Percentiles rank a stretch among this genome's conserved stretches.
Conservation (phyloP, 2,888 invertebrate species). For the Drosophila lacicola region DNA sequence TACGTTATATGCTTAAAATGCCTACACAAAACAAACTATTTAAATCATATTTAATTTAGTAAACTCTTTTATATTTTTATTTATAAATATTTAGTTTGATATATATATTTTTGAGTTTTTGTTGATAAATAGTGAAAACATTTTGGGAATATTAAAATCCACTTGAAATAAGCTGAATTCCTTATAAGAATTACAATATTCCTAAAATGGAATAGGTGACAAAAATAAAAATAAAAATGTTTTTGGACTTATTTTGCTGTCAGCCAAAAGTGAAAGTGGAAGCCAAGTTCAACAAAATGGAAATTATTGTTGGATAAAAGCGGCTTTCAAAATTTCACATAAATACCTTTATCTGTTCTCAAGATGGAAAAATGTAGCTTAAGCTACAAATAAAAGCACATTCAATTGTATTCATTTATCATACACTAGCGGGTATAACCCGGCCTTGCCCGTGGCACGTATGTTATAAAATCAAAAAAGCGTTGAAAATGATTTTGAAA, state of each 20-base stretch:
- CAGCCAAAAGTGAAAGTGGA: constrained; percentile 35
- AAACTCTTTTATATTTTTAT: no score
- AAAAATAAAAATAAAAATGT: not conserved
- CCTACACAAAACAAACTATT: no score
- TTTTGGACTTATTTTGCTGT: constrained; percentile 17
- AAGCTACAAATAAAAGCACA: no score
- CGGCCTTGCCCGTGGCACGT: no score
- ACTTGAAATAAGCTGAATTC: constrained; percentile 6
- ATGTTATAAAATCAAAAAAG: no score
- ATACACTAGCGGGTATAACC: no score
- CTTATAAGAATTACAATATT: constrained; percentile 22
- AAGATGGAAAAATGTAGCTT: not conserved
- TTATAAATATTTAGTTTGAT: not conserved
- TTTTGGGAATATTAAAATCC: constrained; percentile 10
- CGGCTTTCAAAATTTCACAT: not conserved
- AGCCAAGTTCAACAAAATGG: not conserved
- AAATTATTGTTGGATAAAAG: constrained; percentile 3
- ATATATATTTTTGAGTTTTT: not conserved
- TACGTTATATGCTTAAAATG: no score
- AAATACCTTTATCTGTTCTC: not conserved
- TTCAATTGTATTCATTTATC: not conserved
- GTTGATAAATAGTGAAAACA: constrained; percentile 33
- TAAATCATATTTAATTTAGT: no score
- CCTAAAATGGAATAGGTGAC: constrained; percentile 35
- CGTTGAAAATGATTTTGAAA: no score